phyloP scores from a whole-genome alignment of 1,140 invertebrate genomes.

The Anoplolepis gracilipes region DNA sequence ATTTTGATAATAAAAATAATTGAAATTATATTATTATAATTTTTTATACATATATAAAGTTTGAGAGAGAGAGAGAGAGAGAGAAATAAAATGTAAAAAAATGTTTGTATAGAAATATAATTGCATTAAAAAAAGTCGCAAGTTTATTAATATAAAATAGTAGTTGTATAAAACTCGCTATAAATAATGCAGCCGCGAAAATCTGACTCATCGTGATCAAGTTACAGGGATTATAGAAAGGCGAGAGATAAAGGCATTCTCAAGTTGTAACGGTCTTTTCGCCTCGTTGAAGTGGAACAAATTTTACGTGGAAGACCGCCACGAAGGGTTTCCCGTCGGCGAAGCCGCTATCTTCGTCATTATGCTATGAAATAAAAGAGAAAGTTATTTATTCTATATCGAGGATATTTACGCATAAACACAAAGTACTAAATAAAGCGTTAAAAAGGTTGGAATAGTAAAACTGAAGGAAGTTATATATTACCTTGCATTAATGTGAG shows the following conservation, averaged over 20 bases:
- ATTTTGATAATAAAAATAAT: neutral
- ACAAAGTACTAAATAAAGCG: neutral
- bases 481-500: neutral
- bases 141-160: conserved; percentile 19
- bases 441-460: neutral
- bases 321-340: conserved; percentile 29
- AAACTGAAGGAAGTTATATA: neutral
- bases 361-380: conserved; percentile 11
- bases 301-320: conserved; percentile 20
- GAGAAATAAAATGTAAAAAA: neutral
- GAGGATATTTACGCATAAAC: neutral
- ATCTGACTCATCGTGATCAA: conserved; percentile 35
- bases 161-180: neutral
- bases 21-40: conserved; percentile 2
- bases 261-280: conserved; percentile 51
- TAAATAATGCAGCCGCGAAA: neutral
- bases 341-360: conserved; percentile 15
- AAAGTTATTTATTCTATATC: conserved; percentile 18
- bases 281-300: conserved; percentile 53
- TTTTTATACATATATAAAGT: neutral
- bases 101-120: neutral
- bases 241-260: conserved; percentile 31
- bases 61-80: neutral
- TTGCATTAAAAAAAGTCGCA: neutral
- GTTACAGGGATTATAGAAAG: conserved; percentile 18